Evolutionary conservation across 2,888 invertebrate species (phyloP), one percentile per base, ranked within the genome.

Genomic region (Philereme vetulata): DNA sequence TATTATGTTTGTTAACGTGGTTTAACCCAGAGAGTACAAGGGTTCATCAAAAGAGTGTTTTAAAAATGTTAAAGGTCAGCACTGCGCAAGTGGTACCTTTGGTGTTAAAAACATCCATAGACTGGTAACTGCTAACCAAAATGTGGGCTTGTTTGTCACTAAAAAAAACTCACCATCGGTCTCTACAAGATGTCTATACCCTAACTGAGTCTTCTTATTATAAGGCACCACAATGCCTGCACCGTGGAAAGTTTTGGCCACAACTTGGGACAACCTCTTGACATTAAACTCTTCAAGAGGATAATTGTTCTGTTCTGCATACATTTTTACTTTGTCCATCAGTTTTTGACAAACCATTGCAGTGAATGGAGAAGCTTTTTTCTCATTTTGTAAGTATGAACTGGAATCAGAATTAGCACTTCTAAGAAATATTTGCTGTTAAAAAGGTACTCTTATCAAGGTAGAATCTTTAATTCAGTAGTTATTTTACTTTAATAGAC

Each of bases 191-290:
- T 90, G 95, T 65, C 99, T 94, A 80, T 99, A 99, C 0, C 99
- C 99, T 4, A 97, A 78, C 76, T 97, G 95, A 0, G 96, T 95
- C 81, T 96, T 96, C 76, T 95, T 95, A 72, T 97, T 93, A 58
- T 95, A 95, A 0, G 98, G 98, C 1, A 98, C 98, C 35, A 96
- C 95, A 72, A 98, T 94, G 10, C 98, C 98, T 46, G 95, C 95
- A 58, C 94, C 94, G 82, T 97, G 97, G 72, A 97, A 95, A 38
- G 96, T 95, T 80, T 94, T 95, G 0, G 96, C 90, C 0, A 96
- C 94, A 63, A 93, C 93, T 46, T 90, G 91, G 40, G 94, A 90
- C n/a, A 95, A 90, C 51, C 92, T 89, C 64, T 96, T 95, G 60
- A 91, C 88, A 34, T 85, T 77, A 7, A 93, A 93, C 60, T 85